Conservation (phyloP, 2,113 vertebrate genomes). For the Gasterosteus nipponicus region DNA sequence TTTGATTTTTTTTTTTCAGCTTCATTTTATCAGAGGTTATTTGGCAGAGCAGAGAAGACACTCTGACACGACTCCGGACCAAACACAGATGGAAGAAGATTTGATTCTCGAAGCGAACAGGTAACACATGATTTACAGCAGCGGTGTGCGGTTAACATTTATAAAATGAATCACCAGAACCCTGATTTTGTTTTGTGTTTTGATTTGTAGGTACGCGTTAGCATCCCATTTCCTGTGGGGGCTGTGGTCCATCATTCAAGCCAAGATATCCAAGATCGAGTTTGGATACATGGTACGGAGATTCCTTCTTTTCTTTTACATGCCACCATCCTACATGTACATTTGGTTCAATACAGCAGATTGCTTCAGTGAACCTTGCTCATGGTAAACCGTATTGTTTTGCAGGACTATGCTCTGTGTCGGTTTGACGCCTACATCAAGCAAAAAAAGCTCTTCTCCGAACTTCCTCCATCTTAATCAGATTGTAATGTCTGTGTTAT, state of each 20-base stretch:
- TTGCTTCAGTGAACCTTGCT: not conserved
- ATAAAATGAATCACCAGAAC: not conserved
- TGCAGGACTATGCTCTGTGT: conserved; percentile 89
- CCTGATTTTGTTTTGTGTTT: not conserved
- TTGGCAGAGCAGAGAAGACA: conserved; percentile 77
- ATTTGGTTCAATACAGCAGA: not conserved
- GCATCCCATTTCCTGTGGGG: conserved; percentile 97
- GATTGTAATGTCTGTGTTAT: conserved; percentile 2
- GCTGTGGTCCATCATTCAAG: conserved; percentile 94
- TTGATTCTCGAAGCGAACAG: conserved; percentile 87
- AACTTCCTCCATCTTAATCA: conserved; percentile 15
- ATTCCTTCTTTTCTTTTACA: not conserved
- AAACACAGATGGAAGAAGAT: conserved; percentile 80
- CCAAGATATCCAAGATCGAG: conserved; percentile 92
- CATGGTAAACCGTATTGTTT: conserved; percentile 22
- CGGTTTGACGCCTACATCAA: conserved; percentile 90
- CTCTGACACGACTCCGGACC: conserved; percentile 57
- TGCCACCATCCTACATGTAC: not conserved
- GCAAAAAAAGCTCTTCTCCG: conserved; percentile 79
- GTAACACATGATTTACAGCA: conserved; percentile 49
- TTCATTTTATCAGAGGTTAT: conserved; percentile 89
- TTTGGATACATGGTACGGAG: conserved; percentile 92
- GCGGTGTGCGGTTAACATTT: not conserved
- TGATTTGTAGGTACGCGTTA: conserved; percentile 83
- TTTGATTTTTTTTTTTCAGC: conserved; percentile 70